Conservation (phyloP, 2,113 vertebrate species). For the Scartelaos histophorus region DNA sequence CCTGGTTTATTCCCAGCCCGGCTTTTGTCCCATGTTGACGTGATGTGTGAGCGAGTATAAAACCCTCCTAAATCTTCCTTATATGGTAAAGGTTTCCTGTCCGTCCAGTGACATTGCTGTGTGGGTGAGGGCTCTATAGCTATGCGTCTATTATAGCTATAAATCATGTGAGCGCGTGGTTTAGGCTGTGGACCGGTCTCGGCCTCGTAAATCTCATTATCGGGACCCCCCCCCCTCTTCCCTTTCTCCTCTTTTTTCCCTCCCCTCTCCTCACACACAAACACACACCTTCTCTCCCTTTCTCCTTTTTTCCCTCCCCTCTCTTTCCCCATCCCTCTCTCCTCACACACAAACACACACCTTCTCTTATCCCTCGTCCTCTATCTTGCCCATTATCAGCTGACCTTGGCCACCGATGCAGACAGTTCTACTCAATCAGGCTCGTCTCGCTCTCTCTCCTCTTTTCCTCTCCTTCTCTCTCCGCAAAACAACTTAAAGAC, state of each 20-base stretch:
- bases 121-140: constrained; percentile 67
- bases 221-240: constrained; percentile 63
- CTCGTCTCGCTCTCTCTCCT: not conserved
- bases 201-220: constrained; percentile 80
- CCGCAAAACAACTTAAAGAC: not conserved
- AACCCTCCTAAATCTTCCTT: not conserved
- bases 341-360: not conserved
- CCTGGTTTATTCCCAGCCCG: no score
- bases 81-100: constrained; percentile 45
- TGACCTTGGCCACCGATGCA: constrained; percentile 73
- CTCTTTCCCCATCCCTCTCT: not conserved
- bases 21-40: no score
- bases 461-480: constrained; percentile 30
- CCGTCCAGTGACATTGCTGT: constrained; percentile 56
- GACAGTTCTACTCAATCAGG: constrained; percentile 74
- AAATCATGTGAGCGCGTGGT: constrained; percentile 70
- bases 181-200: constrained; percentile 52
- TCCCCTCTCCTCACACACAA: not conserved
- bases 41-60: not conserved
- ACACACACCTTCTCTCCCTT: not conserved
- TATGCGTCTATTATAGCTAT: constrained; percentile 72
- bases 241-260: not conserved
- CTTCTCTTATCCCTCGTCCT: constrained; percentile 38
- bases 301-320: not conserved
- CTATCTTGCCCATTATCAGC: constrained; percentile 76